Evolutionary conservation across 2,113 vertebrate genomes (phyloP).

Genomic region (Sinocyclocheilus maitianheensis): DNA sequence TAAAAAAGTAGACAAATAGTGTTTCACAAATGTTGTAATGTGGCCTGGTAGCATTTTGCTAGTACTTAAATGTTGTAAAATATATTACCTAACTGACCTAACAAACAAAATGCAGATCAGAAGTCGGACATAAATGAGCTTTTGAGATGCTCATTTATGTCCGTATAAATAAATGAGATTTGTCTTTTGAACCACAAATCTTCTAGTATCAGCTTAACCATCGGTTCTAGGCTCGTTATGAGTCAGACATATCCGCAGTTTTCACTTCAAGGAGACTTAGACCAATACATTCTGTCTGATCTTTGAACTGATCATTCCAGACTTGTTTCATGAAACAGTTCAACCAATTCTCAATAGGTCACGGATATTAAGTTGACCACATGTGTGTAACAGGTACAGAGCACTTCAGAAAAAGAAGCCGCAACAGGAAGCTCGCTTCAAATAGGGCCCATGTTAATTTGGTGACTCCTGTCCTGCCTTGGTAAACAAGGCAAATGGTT

Average conservation of each 20-base stretch:
- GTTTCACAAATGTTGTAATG: too few relatives aligned
- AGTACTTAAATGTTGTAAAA: too few relatives aligned
- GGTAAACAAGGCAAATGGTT: constrained; percentile 55
- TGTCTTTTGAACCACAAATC: neutral
- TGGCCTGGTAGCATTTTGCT: too few relatives aligned
- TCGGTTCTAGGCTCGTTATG: neutral
- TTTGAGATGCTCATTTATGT: too few relatives aligned
- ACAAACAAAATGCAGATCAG: neutral
- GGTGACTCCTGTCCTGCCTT: constrained; percentile 40
- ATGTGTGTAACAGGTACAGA: constrained; percentile 24
- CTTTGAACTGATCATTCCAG: neutral
- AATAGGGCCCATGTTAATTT: constrained; percentile 49
- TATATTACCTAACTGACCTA: neutral
- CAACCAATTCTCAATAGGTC: neutral
- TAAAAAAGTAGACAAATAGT: too few relatives aligned
- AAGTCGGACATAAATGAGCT: neutral
- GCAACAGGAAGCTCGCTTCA: constrained; percentile 42
- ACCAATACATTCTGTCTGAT: neutral
- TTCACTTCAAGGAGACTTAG: neutral
- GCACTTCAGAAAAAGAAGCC: constrained; percentile 50
- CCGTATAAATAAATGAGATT: too few relatives aligned
- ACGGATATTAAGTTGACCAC: neutral
- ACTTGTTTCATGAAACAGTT: neutral
- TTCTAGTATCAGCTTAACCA: neutral
- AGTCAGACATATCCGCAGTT: neutral